These are phyloP conservation scores for human DNA, from an alignment of 2,113 vertebrate genomes.

Conservation along the genomic window GRCh38 chr21:45187501-45188000, in stretches of 20 bases:
- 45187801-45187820: not conserved
- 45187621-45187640: not conserved
- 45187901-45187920: not conserved
- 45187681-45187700: not conserved
- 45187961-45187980: not conserved
- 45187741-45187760: not conserved
- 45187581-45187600: not conserved
- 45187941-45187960: not conserved
- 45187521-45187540: not conserved
- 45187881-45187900: not conserved
- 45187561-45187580: not conserved
- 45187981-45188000: not conserved
- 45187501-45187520: not conserved
- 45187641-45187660: not conserved
- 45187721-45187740: not conserved
- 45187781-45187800: not conserved
- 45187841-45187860: not conserved
- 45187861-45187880: not conserved
- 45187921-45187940: not conserved
- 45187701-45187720: not conserved
- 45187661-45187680: not conserved
- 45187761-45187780: not conserved
- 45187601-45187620: not conserved
- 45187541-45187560: not conserved
- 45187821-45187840: not conserved